Conservation (phyloP, 2,888 invertebrate species). For the Napeogenes sylphis region DNA sequence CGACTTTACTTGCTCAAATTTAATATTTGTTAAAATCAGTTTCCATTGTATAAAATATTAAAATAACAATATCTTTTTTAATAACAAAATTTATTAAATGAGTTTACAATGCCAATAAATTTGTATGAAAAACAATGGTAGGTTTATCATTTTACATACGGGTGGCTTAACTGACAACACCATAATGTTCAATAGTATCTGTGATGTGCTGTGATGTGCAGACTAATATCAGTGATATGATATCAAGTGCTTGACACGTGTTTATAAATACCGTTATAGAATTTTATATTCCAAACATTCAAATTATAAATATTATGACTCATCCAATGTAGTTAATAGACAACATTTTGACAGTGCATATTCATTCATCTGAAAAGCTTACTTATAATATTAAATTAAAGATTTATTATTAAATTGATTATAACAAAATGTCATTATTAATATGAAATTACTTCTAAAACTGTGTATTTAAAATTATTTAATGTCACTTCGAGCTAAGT, state of each 20-base stretch:
- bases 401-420: too few species aligned
- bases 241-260: slow-evolving; percentile 27
- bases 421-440: too few species aligned
- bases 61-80: too few species aligned
- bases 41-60: background rate
- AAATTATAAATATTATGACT: slow-evolving; percentile 1
- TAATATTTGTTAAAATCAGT: background rate
- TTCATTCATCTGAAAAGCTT: background rate
- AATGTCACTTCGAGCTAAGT: too few species aligned
- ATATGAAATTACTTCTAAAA: too few species aligned
- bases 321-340: background rate
- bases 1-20: background rate
- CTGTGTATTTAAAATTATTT: too few species aligned
- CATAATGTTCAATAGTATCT: background rate
- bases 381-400: too few species aligned
- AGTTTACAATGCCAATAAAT: too few species aligned
- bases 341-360: background rate
- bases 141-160: too few species aligned
- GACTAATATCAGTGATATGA: slow-evolving; percentile 23
- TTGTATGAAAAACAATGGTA: too few species aligned
- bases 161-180: too few species aligned
- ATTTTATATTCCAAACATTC: background rate
- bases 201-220: background rate
- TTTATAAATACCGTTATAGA: slow-evolving; percentile 22
- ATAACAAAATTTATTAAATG: too few species aligned